Conservation (phyloP, 1,140 invertebrate species). For the Drosophila kurseongensis region DNA sequence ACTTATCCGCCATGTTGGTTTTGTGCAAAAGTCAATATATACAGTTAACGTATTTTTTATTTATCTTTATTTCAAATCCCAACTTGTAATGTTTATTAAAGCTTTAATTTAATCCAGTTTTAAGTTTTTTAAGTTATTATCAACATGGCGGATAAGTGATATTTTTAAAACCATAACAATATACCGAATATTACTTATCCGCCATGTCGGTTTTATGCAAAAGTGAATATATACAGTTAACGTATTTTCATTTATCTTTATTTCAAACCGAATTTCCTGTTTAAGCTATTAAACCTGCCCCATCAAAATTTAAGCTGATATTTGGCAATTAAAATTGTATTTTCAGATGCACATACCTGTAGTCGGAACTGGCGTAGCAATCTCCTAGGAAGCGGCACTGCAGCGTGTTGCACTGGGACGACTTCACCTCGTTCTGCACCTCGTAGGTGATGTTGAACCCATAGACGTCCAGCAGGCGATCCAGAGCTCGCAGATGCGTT, state of each 20-base stretch:
- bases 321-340: too few relatives aligned
- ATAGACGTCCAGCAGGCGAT: constrained; percentile 92
- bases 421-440: constrained; percentile 86
- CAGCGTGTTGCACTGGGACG: constrained; percentile 90
- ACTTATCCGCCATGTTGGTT: neutral
- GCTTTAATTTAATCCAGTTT: too few relatives aligned
- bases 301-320: too few relatives aligned
- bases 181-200: neutral
- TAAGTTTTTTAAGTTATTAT: too few relatives aligned
- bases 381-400: constrained; percentile 93
- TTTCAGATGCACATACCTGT: constrained; percentile 65
- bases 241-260: too few relatives aligned
- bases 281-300: too few relatives aligned
- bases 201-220: neutral
- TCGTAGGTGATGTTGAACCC: constrained; percentile 97
- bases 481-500: constrained; percentile 92
- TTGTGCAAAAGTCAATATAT: neutral
- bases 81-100: too few relatives aligned
- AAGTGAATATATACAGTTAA: neutral
- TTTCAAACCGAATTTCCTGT: too few relatives aligned
- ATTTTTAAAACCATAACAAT: too few relatives aligned
- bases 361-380: constrained; percentile 90
- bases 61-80: too few relatives aligned
- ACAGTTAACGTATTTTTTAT: too few relatives aligned
- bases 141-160: too few relatives aligned